Conservation (phyloP, 2,888 invertebrate genomes). For the Petrolisthes cinctipes region DNA sequence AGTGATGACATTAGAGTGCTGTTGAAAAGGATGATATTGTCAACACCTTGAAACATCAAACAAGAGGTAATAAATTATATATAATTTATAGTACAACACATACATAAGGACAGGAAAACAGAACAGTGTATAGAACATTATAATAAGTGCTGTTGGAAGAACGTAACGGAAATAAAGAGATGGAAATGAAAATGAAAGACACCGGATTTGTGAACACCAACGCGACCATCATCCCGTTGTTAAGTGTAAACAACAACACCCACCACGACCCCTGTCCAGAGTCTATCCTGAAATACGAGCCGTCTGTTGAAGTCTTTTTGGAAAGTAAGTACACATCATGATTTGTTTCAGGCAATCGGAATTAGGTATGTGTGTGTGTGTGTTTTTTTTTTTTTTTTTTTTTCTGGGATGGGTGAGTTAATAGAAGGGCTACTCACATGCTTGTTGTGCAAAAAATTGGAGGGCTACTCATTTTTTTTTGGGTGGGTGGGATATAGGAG, state of each 20-base stretch:
- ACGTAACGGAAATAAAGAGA: not conserved
- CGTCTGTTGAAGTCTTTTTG: slow-evolving; percentile 20
- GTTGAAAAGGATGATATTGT: no score
- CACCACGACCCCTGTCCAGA: slow-evolving; percentile 3
- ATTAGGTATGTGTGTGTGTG: not conserved
- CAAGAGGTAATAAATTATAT: no score
- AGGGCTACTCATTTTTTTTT: no score
- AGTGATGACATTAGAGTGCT: no score
- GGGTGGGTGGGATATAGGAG: no score
- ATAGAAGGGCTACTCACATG: no score
- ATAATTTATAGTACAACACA: no score
- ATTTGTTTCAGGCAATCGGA: no score
- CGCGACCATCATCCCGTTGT: not conserved
- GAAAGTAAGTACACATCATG: not conserved
- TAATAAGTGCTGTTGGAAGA: not conserved
- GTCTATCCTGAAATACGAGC: slow-evolving; percentile 31
- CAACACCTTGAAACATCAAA: no score
- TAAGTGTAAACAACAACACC: not conserved
- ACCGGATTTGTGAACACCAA: not conserved
- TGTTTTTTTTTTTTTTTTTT: not conserved
- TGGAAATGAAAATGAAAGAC: not conserved
- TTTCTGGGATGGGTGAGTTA: not conserved
- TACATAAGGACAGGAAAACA: no score
- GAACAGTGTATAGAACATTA: no score
- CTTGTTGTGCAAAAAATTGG: no score